Percentiles rank a stretch among this genome's conserved stretches.
Conservation (phyloP, 2,797 vertebrate species). For the Propithecus perrieri region DNA sequence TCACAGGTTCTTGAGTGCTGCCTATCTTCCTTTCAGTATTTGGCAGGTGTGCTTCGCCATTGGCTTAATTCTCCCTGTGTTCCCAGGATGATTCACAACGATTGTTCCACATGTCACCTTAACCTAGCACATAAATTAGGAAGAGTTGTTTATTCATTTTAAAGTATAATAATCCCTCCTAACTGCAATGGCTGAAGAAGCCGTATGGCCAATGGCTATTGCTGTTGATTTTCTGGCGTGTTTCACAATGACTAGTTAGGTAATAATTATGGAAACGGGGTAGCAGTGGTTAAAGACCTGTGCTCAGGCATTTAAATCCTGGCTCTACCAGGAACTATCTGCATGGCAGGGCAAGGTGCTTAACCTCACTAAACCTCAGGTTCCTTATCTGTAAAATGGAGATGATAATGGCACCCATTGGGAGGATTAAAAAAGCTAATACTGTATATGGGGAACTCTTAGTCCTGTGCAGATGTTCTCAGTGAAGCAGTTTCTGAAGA, state of each 20-base stretch:
- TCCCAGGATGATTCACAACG: conserved; percentile 4
- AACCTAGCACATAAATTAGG: conserved; percentile 33
- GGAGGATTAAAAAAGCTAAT: neutral
- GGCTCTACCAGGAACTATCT: neutral
- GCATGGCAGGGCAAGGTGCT: neutral
- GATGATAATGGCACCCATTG: neutral
- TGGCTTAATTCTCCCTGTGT: neutral
- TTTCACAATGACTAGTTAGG: neutral
- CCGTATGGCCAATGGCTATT: neutral
- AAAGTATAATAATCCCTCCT: neutral
- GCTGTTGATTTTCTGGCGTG: neutral
- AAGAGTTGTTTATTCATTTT: conserved; percentile 17
- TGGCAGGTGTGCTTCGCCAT: neutral
- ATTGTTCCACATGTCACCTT: conserved; percentile 47
- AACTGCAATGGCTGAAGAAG: neutral
- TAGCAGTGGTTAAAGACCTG: neutral
- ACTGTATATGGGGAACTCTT: neutral
- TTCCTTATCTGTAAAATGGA: conserved; percentile 1
- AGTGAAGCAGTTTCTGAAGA: neutral
- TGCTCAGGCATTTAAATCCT: neutral
- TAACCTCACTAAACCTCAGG: neutral
- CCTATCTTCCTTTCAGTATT: neutral
- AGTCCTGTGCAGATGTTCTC: neutral
- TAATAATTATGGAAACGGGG: neutral
- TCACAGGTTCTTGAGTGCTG: neutral